A percentile compares a stretch with the other conserved stretches of the same genome.
phyloP scores from a whole-genome alignment of 2,113 vertebrate species.

The Chaenocephalus aceratus region DNA sequence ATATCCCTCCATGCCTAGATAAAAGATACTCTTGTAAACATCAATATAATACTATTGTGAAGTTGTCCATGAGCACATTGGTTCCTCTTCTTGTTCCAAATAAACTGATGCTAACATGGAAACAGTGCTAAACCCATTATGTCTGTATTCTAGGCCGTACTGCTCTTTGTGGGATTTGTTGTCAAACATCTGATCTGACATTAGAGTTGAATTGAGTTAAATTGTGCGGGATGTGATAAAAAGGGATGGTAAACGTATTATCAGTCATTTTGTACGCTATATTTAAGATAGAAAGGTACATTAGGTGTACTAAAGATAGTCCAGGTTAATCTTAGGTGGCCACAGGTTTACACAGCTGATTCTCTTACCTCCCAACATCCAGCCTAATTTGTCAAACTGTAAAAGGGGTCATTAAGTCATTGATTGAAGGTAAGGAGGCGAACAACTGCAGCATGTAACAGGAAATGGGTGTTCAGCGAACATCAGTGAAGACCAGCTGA shows the following conservation, averaged over 20 bases:
- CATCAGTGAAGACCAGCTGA: neutral
- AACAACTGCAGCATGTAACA: constrained; percentile 7
- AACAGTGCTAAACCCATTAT: too few relatives aligned
- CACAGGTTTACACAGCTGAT: constrained; percentile 13
- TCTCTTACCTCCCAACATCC: neutral
- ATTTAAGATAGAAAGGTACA: too few relatives aligned
- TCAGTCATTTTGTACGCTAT: neutral
- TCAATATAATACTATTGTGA: neutral
- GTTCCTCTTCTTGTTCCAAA: neutral
- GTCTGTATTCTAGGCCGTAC: neutral
- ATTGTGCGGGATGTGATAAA: neutral
- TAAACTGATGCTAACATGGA: neutral
- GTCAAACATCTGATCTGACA: neutral
- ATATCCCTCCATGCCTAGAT: neutral
- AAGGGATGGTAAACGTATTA: neutral
- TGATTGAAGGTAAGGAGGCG: constrained; percentile 47
- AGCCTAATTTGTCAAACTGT: neutral
- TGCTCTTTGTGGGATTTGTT: neutral
- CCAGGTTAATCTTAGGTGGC: neutral
- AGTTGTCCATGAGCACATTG: neutral
- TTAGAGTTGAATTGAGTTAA: neutral
- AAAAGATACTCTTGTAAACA: neutral
- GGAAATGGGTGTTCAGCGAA: neutral
- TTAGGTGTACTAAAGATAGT: neutral
- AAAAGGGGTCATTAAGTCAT: constrained; percentile 47